Evolutionary conservation across 2,113 vertebrate species (phyloP), one percentile per base, ranked within the genome.

Genomic region (Brienomyrus longianalis): DNA sequence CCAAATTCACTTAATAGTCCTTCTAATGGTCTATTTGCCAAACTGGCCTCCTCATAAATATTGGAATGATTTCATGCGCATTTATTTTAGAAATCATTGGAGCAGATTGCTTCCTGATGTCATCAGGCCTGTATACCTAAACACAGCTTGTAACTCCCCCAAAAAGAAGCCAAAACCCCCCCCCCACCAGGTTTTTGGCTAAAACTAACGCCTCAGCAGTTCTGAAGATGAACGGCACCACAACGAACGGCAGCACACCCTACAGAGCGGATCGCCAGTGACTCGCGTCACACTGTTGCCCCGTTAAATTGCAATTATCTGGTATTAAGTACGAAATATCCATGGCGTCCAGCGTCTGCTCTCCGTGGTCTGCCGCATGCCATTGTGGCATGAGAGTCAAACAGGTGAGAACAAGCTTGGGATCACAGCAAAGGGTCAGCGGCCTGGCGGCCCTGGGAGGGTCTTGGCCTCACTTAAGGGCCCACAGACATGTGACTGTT

Each of bases 241-340:
- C 47, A 10, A 89, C 56, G 50, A 83, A 47, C 39, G 48, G 21
- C 7, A 8, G n/a, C 45, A 1, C 47, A 5, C 15, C 19, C 27
- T 3, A 35, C 74, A 3, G 92, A 92, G 90, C 66, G 56, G 86
- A 88, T 92, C 90, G 77, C 91, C 89, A 92, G 91, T 95, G 94
- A 96, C 92, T 95, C 94, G 94, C 92, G 91, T 83, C 88, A 83
- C 84, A 90, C 91, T 92, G 89, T 92, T 95, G 95, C 95, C 94
- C 95, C 93, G 90, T 95, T 93, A 77, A 92, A 92, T 93, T 91
- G 91, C 94, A 93, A 95, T 95, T 93, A 95, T 62, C 94, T 95
- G 93, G 93, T 92, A 94, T 94, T 94, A 93, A 74, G 94, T 93
- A 93, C 92, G 90, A 89, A 91, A 91, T 31, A 91, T 91, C 92